phyloP scores from a whole-genome alignment of 2,888 invertebrate genomes.

The Catonia carolina region DNA sequence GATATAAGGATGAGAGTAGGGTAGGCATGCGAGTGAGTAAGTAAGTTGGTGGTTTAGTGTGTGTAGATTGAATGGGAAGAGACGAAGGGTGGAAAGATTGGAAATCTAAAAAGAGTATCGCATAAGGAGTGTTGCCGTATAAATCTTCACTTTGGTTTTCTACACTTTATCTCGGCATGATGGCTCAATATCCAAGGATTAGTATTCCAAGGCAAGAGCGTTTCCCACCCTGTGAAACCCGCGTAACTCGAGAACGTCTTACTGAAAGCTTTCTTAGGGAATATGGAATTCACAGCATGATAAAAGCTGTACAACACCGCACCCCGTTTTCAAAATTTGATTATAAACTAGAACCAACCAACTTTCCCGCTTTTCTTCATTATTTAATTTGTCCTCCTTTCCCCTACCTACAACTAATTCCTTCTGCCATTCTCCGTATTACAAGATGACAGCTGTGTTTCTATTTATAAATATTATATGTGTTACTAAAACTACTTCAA shows the following conservation, averaged over 20 bases:
- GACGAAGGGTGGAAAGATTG: conserved; percentile 5
- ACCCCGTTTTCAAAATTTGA: conserved; percentile 5
- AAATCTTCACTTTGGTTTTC: conserved; percentile 27
- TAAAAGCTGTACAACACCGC: conserved; percentile 2
- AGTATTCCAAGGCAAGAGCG: too few species aligned
- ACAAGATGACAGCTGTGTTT: too few species aligned
- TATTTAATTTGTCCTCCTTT: not conserved
- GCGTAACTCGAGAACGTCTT: conserved; percentile 8
- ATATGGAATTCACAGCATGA: conserved; percentile 11
- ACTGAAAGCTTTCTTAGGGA: conserved; percentile 11
- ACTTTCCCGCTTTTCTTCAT: conserved; percentile 2
- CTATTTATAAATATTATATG: too few species aligned
- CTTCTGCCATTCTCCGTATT: not conserved
- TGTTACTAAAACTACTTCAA: too few species aligned
- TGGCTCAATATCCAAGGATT: too few species aligned
- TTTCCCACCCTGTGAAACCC: too few species aligned
- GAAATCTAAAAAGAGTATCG: conserved; percentile 1
- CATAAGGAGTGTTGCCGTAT: conserved; percentile 3
- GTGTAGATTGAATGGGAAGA: not conserved
- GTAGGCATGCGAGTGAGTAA: too few species aligned
- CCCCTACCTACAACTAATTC: conserved; percentile 1
- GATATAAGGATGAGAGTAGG: too few species aligned
- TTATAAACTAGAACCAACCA: conserved; percentile 5
- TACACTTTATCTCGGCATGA: conserved; percentile 1
- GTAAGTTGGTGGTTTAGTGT: too few species aligned